Evolutionary conservation across 92 coral and sea anemone genomes (phyloP), one percentile per base, ranked within the genome.

Genomic region (Palythoa grandiflora): DNA sequence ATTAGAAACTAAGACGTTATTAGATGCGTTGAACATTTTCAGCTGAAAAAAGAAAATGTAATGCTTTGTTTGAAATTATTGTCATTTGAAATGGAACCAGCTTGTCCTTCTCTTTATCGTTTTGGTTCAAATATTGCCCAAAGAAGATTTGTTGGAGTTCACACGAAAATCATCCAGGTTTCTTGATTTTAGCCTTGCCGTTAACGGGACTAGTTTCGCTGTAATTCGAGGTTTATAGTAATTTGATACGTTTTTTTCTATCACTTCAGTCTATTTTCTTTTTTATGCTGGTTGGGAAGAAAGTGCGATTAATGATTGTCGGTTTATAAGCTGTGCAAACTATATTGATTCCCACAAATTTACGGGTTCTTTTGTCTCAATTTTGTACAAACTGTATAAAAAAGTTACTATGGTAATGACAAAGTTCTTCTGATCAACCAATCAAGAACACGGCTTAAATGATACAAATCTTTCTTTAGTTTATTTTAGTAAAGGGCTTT

Each of bases 341-440:
- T 59, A 59, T 59, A 15, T 17, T 17, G 3, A 17, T 17, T 59
- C n/a, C 15, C 36, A 60, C 83, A 38, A 13, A 10, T 78, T 14
- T 59, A 13, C 3, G 65, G 16, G 9, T 17, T 17, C 70, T 21
- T 35, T 35, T 13, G 6, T 36, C 38, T 57, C 50, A 36, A 5
- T 38, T 12, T 60, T 78, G 35, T 20, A 47, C 14, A 5, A 13
- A 21, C 55, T 78, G 38, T 78, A 35, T 35, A 78, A 39, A 57
- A 9, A 78, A 54, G 15, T 37, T 48, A 50, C 28, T 57, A 57
- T 78, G 83, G 51, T 57, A 78, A 54, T 78, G 83, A 78, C 59
- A 13, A 13, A 17, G 16, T 78, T 78, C 50, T 28, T 2, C 68
- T 53, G 5, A 19, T 20, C 70, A 36, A 16, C 68, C 83, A 78